Evolutionary conservation across 2,888 invertebrate species (phyloP), one percentile per base, ranked within the genome.

Genomic region (Agelastica alni): DNA sequence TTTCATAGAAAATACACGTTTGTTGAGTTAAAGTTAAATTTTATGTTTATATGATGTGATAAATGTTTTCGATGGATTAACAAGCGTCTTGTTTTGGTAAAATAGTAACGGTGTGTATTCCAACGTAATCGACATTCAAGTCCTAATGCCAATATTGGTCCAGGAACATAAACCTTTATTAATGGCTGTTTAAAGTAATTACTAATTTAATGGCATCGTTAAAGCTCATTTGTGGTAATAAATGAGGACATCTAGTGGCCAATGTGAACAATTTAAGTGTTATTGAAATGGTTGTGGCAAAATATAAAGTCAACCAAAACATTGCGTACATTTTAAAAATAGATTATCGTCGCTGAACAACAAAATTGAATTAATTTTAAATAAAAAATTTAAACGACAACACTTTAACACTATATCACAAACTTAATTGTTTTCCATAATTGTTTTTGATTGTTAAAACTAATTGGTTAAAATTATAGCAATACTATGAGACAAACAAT

Each of bases 181-280:
- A 46, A 46, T 46, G 36, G 46, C 10, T 46, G 34, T 46, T 46
- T 46, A 36, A 46, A 36, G 37, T 46, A 46, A 46, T 46, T 36
- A 46, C 17, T 46, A 22, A 46, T 46, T 46, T 37, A 46, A 46
- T 46, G 28, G 36, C 5, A 26, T 16, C 46, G 36, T 46, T 46
- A 22, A 46, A 34, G 26, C 45, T 36, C 37, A 36, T 46, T 46
- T 46, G 46, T 26, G 46, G 46, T 46, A 36, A 26, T 46, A 37
- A 46, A 46, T 46, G 46, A 13, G 46, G 17, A 13, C 46, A 46
- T 12, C 13, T 20, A 2, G 16, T 13, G n/a, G 34, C 13, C 34
- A 45, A 12, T 45, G 32, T 34, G 13, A 31, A 31, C 31, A 45
- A 34, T 34, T 20, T 34, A 45, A 45, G 45, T 45, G 32, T 10